phyloP scores from a whole-genome alignment of 2,888 invertebrate species.

The Neuroscelio doddi region DNA sequence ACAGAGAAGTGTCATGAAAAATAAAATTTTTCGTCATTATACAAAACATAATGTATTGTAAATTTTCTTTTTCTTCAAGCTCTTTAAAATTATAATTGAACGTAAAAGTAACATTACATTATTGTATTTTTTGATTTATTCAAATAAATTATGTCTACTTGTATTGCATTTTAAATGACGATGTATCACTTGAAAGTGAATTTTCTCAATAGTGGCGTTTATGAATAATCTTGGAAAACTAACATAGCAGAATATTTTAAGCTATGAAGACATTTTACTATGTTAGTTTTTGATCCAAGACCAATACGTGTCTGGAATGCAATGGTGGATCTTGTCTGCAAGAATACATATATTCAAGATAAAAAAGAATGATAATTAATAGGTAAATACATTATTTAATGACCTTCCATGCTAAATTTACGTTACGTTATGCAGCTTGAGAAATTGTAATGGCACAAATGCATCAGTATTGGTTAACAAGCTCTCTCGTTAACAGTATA shows the following conservation, averaged over 20 bases:
- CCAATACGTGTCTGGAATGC: constrained; percentile 41
- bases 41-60: too few relatives aligned
- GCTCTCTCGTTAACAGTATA: constrained; percentile 27
- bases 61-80: too few relatives aligned
- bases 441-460: constrained; percentile 32
- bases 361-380: constrained; percentile 46
- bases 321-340: constrained; percentile 25
- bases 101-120: too few relatives aligned
- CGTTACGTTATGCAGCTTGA: constrained; percentile 21
- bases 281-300: constrained; percentile 40
- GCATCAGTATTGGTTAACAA: constrained; percentile 7
- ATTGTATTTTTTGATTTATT: too few relatives aligned
- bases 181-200: neutral
- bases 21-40: too few relatives aligned
- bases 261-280: constrained; percentile 13
- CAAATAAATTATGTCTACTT: too few relatives aligned
- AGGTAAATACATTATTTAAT: constrained; percentile 45
- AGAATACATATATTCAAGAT: constrained; percentile 35
- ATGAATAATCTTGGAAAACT: neutral
- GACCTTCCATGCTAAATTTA: constrained; percentile 41
- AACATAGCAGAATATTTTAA: constrained; percentile 8
- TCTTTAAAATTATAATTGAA: too few relatives aligned
- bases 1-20: too few relatives aligned
- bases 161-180: too few relatives aligned
- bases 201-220: neutral